Evolutionary conservation across 2,113 vertebrate species (phyloP), one percentile per base, ranked within the genome.

Genomic region (Oreotragus oreotragus): DNA sequence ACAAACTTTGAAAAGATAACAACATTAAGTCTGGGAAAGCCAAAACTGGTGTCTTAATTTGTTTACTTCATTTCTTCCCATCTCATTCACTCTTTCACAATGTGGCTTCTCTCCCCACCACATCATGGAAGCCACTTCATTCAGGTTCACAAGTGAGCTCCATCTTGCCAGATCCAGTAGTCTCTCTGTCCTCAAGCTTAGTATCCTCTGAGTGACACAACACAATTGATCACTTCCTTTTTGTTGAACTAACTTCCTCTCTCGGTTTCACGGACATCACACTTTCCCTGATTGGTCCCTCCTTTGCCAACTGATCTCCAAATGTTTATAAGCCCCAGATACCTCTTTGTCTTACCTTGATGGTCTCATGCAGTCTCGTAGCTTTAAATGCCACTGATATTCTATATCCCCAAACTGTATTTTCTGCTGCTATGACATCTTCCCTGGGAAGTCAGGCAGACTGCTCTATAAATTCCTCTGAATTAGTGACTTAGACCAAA

Each of bases 351-450:
- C 53, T 96, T 88, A 77, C 28, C 11, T 76, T n/a, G 11, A 47
- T 91, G n/a, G 14, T 10, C 33, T 90, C 47, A 79, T 43, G 43
- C 25, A 77, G 49, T 55, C 53, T n/a, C 55, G 3, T 57, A 60
- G 25, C 60, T 86, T 92, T 93, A 96, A 80, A 77, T 92, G 94
- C 7, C 10, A 49, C 2, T 81, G 30, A 39, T 70, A 57, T 91
- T 92, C 60, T 87, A 86, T 77, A 83, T 23, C 19, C 33, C 64
- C 13, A 88, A 94, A 90, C 19, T 87, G 3, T 85, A 66, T 64
- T 79, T 96, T 94, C 43, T 96, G 83, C 66, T 91, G 39, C 81
- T 60, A 76, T 64, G 39, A 53, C 87, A 97, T 66, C 70, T 88
- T 51, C 73, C 88, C 55, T 90, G 94, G 55, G 13, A 87, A 62